Percentiles rank a stretch among this genome's conserved stretches.
Conservation (phyloP, 2,113 vertebrate species). For the Saccopteryx bilineata region DNA sequence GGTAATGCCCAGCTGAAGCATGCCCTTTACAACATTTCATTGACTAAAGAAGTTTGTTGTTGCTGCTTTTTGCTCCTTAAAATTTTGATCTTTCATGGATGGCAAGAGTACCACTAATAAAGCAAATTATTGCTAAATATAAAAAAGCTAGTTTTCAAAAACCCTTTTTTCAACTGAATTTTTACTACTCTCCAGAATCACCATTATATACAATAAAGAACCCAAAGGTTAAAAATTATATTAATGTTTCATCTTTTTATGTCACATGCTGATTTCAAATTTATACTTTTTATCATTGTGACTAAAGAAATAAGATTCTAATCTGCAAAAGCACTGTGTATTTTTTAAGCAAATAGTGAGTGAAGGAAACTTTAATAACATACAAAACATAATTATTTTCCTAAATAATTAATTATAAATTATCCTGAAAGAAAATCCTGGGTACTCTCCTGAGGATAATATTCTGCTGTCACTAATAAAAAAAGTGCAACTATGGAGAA, state of each 20-base stretch:
- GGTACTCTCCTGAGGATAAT: neutral
- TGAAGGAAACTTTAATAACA: neutral
- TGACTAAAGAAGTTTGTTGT: neutral
- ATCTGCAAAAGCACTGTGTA: neutral
- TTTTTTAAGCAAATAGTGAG: neutral
- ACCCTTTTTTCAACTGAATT: neutral
- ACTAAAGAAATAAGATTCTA: neutral
- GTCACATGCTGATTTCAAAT: neutral
- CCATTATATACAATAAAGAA: neutral
- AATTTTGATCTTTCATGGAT: neutral
- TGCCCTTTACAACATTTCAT: neutral
- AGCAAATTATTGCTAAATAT: neutral
- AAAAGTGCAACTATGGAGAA: neutral
- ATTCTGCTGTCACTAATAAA: neutral
- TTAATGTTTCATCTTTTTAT: constrained; percentile 49
- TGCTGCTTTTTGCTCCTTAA: neutral
- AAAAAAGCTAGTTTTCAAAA: neutral
- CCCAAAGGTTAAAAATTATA: neutral
- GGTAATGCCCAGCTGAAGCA: neutral
- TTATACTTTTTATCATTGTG: neutral
- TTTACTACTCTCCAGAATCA: neutral
- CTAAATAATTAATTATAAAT: constrained; percentile 50
- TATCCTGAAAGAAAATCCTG: neutral
- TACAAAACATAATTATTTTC: constrained; percentile 21
- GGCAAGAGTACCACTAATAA: neutral